Base-by-base conservation (phyloP, 2,113 vertebrate species). In the Prinia subflava region DNA sequence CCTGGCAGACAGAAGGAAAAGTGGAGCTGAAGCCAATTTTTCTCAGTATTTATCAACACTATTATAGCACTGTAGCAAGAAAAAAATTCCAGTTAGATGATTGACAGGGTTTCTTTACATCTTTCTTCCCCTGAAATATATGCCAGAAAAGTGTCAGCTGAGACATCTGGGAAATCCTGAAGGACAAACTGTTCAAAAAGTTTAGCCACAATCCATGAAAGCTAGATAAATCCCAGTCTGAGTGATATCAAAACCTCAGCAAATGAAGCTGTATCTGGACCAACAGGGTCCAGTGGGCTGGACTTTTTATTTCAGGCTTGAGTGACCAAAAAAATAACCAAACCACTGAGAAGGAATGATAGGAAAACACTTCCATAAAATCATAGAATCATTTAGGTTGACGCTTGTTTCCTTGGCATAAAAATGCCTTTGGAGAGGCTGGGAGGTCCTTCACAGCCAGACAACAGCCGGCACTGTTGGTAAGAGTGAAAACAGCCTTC, bases 81-180 rank as follows among this genome's bases (percentile, higher is more conserved):
- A 57, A 47, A 71, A 70, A 87, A 68, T 14, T 46, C 23, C 60
- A 76, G 50, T 82, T 42, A 30, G 63, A 74, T 96, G 87, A 92
- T 46, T 87, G 94, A 80, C 87, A 89, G 67, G 9, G 1, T 8
- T 75, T 93, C 94, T 85, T 87, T 84, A 78, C 65, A 55, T 91
- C 55, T 87, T 90, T 84, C 44, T 90, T 84, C 39, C 39, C 39
- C 39, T 70, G 42, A 89, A 94, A 82, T 87, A 41, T 20, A 44
- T 75, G 73, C 81, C 83, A 89, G 49, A 13, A 60, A 90, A 79
- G 30, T 77, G 87, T 92, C 92, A 91, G 30, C 57, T 95, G 74
- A 96, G 86, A 92, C 85, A 92, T 91, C 95, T 94, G 94, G 86
- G 89, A 93, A 89, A 63, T 91, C 70, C 55, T 93, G 79, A 92